phyloP scores from a whole-genome alignment of 2,888 invertebrate species.

The Zaprionus obscuricornis region DNA sequence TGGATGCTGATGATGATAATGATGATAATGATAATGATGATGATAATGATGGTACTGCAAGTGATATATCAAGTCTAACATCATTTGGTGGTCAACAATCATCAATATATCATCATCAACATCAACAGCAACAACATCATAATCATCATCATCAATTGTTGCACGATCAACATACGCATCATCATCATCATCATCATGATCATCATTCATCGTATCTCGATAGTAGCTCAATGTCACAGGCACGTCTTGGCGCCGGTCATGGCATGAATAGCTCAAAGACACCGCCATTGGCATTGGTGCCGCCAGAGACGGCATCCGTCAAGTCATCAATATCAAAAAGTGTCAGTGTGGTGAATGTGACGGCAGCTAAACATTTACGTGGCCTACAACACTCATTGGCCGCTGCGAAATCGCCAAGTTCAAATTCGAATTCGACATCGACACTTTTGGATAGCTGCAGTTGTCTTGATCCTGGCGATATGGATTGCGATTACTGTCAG shows the following conservation, averaged over 20 bases:
- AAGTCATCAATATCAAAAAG: slow-evolving; percentile 83
- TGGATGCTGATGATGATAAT: slow-evolving; percentile 37
- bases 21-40: slow-evolving; percentile 26
- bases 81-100: slow-evolving; percentile 18
- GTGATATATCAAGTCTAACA: slow-evolving; percentile 20
- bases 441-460: slow-evolving; percentile 29
- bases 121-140: slow-evolving; percentile 11
- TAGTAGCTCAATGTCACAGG: slow-evolving; percentile 43
- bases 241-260: slow-evolving; percentile 33
- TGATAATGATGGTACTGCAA: slow-evolving; percentile 29
- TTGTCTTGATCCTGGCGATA: slow-evolving; percentile 34
- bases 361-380: slow-evolving; percentile 78
- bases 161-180: slow-evolving; percentile 22
- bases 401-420: slow-evolving; percentile 40
- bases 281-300: slow-evolving; percentile 82
- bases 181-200: slow-evolving; percentile 20
- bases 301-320: slow-evolving; percentile 82
- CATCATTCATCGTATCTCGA: too few species aligned
- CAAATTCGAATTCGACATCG: slow-evolving; percentile 13
- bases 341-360: slow-evolving; percentile 82
- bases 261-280: slow-evolving; percentile 69
- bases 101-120: slow-evolving; percentile 24
- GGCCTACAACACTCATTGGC: slow-evolving; percentile 40
- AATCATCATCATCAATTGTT: slow-evolving; percentile 19
- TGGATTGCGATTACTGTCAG: slow-evolving; percentile 61